Percentiles rank a stretch among this genome's conserved stretches.
phyloP scores from a whole-genome alignment of 2,113 vertebrate species.

The Baryphthengus martii region DNA sequence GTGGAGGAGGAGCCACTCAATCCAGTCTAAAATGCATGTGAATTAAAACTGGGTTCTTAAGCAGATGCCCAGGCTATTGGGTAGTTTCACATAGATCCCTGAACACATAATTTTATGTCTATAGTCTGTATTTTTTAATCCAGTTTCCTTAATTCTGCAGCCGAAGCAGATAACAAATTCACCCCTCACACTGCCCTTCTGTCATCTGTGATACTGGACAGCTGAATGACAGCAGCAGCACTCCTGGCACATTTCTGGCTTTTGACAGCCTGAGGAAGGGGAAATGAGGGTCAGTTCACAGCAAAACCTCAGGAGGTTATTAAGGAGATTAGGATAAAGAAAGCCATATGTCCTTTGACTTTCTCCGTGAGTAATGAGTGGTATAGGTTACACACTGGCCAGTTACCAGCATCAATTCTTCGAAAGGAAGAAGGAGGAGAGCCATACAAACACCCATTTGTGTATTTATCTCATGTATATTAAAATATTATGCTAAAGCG shows the following conservation, averaged over 20 bases:
- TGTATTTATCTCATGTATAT: neutral
- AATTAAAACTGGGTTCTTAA: neutral
- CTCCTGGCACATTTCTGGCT: neutral
- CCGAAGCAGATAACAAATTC: neutral
- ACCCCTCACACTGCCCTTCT: neutral
- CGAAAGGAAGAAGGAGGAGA: neutral
- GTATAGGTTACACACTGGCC: neutral
- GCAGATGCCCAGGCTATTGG: neutral
- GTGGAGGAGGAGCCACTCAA: neutral
- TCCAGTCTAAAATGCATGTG: neutral
- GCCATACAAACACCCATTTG: neutral
- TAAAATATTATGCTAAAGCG: neutral
- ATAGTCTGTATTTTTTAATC: neutral
- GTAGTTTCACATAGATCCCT: neutral
- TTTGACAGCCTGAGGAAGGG: neutral
- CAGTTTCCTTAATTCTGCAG: neutral
- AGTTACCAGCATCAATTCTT: neutral
- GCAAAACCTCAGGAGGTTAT: neutral
- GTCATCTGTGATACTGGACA: neutral
- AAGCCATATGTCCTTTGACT: neutral
- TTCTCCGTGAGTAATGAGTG: neutral
- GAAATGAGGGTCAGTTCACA: neutral
- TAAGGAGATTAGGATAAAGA: neutral
- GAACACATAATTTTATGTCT: neutral
- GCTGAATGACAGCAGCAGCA: accelerated